phyloP scores from a whole-genome alignment of 2,797 vertebrate species.

The Eulemur mongoz region DNA sequence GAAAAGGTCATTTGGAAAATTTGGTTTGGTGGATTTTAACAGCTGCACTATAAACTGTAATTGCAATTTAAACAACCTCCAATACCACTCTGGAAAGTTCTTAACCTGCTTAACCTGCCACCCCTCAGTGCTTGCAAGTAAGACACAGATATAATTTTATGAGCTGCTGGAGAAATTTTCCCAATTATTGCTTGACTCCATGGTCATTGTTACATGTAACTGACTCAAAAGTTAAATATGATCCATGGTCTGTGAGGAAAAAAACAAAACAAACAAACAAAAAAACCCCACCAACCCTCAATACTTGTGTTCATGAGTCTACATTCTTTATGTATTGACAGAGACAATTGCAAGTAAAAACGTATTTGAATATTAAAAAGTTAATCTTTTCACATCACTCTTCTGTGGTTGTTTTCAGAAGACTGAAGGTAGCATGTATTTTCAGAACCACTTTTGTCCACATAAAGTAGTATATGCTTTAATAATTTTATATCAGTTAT shows the following conservation, averaged over 20 bases:
- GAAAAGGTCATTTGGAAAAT: constrained; percentile 16
- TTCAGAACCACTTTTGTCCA: background rate
- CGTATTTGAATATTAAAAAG: background rate
- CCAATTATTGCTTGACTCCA: background rate
- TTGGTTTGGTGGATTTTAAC: constrained; percentile 51
- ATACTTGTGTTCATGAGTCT: background rate
- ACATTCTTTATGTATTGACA: background rate
- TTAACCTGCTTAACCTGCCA: constrained; percentile 42
- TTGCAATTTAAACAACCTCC: constrained; percentile 60
- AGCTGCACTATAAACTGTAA: constrained; percentile 66
- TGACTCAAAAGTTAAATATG: background rate
- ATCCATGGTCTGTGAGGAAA: background rate
- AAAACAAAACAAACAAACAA: background rate
- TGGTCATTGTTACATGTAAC: background rate
- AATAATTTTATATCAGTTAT: background rate
- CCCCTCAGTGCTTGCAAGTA: background rate
- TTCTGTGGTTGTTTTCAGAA: background rate
- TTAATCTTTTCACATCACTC: background rate
- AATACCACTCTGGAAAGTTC: constrained; percentile 1
- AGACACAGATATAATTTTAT: constrained; percentile 28
- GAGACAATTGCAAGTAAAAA: background rate
- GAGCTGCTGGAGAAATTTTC: background rate
- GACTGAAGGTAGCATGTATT: background rate
- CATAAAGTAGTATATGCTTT: background rate
- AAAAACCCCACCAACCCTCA: background rate